Percentiles rank a stretch among this genome's conserved stretches.
Conservation (phyloP, 2,113 vertebrate species). For the Scartelaos histophorus region DNA sequence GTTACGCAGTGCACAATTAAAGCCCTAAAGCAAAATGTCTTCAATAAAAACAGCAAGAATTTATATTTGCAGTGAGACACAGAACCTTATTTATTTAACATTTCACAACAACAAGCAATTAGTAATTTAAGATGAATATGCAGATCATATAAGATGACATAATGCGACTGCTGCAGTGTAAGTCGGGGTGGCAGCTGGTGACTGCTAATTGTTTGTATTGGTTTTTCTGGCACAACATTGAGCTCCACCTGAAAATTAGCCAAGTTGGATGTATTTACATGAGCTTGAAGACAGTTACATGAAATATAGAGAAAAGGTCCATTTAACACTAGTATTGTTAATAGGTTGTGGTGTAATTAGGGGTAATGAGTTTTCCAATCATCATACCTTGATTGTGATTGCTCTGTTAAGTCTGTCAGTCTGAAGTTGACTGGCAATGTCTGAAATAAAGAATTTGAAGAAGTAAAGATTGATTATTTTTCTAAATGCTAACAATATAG, state of each 20-base stretch:
- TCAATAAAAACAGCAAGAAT: neutral
- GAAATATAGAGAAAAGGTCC: neutral
- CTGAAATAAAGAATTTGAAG: neutral
- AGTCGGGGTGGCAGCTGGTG: slow-evolving; percentile 25
- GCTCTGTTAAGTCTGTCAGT: neutral
- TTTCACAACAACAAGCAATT: neutral
- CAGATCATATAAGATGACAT: neutral
- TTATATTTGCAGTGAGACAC: too few relatives aligned
- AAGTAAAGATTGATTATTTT: too few relatives aligned
- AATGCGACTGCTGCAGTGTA: neutral
- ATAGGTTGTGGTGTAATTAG: neutral
- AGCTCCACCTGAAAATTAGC: neutral
- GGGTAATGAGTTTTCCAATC: neutral
- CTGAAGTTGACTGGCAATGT: neutral
- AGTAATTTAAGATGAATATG: neutral
- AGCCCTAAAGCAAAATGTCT: neutral
- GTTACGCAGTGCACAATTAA: too few relatives aligned
- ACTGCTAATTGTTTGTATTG: slow-evolving; percentile 32
- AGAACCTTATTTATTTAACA: too few relatives aligned
- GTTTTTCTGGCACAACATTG: slow-evolving; percentile 27
- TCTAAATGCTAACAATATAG: too few relatives aligned
- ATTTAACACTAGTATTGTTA: neutral
- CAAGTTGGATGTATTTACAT: slow-evolving; percentile 36
- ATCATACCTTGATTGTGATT: neutral
- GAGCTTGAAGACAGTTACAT: neutral